Evolutionary conservation across 2,797 vertebrate species (phyloP).

Genomic region (Chanos chanos): DNA sequence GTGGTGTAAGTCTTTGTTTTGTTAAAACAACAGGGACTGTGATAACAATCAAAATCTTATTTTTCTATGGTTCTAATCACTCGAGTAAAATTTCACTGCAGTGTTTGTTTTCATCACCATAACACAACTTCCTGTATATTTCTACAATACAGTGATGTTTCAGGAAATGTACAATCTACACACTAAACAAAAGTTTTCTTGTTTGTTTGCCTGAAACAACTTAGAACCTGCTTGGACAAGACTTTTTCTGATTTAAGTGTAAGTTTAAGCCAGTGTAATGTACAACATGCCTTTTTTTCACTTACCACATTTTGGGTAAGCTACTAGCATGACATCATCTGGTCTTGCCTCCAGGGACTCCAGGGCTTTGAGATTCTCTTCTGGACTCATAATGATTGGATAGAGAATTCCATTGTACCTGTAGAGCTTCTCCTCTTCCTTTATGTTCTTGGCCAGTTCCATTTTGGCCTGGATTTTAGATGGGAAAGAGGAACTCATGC

Average conservation of each 20-base stretch:
- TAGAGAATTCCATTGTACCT: constrained; percentile 69
- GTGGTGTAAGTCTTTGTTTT: too few relatives aligned
- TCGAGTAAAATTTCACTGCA: too few relatives aligned
- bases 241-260: neutral
- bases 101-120: too few relatives aligned
- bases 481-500: constrained; percentile 30
- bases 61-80: too few relatives aligned
- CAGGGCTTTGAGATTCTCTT: constrained; percentile 62
- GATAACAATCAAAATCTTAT: too few relatives aligned
- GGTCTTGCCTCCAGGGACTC: constrained; percentile 60
- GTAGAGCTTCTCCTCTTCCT: constrained; percentile 63
- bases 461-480: constrained; percentile 3
- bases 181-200: too few relatives aligned
- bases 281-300: neutral
- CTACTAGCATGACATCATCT: constrained; percentile 72
- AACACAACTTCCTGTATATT: too few relatives aligned
- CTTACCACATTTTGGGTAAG: constrained; percentile 82
- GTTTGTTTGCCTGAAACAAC: too few relatives aligned
- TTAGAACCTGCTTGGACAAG: too few relatives aligned
- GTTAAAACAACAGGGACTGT: too few relatives aligned
- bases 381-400: constrained; percentile 58
- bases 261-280: neutral
- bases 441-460: constrained; percentile 48
- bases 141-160: too few relatives aligned
- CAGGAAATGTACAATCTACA: too few relatives aligned